phyloP scores from a whole-genome alignment of 2,113 vertebrate genomes.

The Mesitornis unicolor region DNA sequence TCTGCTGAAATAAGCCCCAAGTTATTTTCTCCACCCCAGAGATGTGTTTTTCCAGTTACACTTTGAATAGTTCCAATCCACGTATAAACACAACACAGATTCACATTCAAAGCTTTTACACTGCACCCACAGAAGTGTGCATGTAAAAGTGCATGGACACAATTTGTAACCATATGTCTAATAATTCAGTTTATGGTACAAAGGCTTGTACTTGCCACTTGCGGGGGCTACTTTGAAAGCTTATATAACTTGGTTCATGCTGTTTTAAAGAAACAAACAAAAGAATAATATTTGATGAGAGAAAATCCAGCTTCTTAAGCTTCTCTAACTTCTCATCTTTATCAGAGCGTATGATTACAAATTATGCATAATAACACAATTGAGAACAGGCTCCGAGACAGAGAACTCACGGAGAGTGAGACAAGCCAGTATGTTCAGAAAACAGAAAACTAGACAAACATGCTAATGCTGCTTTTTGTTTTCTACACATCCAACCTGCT shows the following conservation, averaged over 20 bases:
- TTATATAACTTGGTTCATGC: background rate
- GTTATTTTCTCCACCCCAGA: background rate
- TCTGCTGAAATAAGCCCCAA: background rate
- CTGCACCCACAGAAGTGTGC: background rate
- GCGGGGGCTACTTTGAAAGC: background rate
- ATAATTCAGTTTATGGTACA: background rate
- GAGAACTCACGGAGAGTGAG: background rate
- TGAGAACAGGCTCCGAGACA: background rate
- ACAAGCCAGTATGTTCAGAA: background rate
- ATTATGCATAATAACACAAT: background rate
- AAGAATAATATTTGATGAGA: background rate
- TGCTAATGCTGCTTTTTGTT: constrained; percentile 16
- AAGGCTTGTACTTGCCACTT: background rate
- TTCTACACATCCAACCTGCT: background rate
- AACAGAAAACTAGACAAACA: constrained; percentile 13
- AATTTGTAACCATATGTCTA: background rate
- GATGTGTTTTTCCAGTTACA: background rate
- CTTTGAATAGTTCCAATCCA: background rate
- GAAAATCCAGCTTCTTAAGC: background rate
- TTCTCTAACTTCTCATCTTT: background rate
- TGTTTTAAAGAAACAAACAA: background rate
- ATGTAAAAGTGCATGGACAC: background rate
- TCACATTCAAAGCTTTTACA: constrained; percentile 2
- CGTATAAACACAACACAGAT: background rate
- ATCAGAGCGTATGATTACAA: background rate